Percentiles rank a stretch among this genome's conserved stretches.
Evolutionary conservation across 2,797 vertebrate species (phyloP).

Genomic region (Octomys mimax): DNA sequence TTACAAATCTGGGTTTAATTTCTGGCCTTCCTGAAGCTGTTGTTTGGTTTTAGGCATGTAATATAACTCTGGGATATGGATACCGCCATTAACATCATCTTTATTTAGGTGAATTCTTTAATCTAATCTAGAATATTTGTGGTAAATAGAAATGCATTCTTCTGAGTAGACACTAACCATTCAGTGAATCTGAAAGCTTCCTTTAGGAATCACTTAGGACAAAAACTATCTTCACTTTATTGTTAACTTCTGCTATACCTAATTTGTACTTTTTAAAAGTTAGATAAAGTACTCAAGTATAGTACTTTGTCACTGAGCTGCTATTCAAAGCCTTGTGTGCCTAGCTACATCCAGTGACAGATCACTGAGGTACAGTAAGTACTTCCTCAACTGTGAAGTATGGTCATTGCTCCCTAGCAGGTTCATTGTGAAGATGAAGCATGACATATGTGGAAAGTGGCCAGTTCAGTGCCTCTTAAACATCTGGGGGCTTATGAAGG

Average conservation of each 20-base stretch:
- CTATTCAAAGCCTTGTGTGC: background rate
- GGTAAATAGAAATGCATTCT: background rate
- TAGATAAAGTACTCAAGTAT: background rate
- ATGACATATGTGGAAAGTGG: background rate
- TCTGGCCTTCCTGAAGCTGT: background rate
- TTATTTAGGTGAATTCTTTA: slow-evolving; percentile 23
- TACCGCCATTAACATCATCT: background rate
- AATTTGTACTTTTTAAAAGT: slow-evolving; percentile 54
- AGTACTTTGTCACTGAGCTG: background rate
- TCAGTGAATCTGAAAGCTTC: background rate
- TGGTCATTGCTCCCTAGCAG: background rate
- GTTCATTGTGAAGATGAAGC: background rate
- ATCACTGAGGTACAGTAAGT: background rate
- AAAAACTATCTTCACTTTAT: slow-evolving; percentile 39
- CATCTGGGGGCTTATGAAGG: background rate
- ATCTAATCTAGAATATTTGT: background rate
- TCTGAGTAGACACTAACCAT: background rate
- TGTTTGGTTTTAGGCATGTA: slow-evolving; percentile 19
- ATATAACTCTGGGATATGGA: background rate
- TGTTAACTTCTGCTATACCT: background rate
- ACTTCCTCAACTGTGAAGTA: slow-evolving; percentile 46
- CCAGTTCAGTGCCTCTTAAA: background rate
- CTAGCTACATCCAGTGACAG: background rate
- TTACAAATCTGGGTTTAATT: slow-evolving; percentile 25
- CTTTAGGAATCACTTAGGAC: background rate